Base-by-base conservation (phyloP, 1,140 invertebrate genomes). In the Heliconius melpomene region DNA sequence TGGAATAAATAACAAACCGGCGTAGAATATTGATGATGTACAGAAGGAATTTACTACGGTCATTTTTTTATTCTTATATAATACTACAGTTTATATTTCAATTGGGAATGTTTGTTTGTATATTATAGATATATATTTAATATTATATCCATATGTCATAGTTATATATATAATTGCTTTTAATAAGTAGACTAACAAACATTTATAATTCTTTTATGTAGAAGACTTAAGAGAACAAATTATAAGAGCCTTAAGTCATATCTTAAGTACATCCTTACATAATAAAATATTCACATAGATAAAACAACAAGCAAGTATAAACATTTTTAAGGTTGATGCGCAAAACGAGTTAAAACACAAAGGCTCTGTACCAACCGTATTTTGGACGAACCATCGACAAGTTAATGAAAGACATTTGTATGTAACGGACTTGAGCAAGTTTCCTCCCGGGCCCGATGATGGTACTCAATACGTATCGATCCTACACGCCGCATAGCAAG, bases 321-420 rank as follows among this genome's bases (percentile, higher is more conserved):
- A 74, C 29, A 52, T 57, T 79, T 82, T 77, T 79, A 82, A 79
- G 57, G 72, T 70, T 79, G 82, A 85, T 84, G 84, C 72, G 75
- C 81, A 84, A 83, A 83, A 83, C 77, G 72, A 79, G 81, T 87
- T 87, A 87, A 87, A 89, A 85, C 82, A 89, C 86, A 91, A 86
- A 85, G 79, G 85, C 79, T 66, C 32, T 57, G 84, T 82, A 75
- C 71, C 38, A 77, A 81, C 73, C 84, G 85, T 86, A 87, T 90
- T 89, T 90, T 85, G 80, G 88, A 87, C 86, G 86, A 85, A 89
- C 89, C 88, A 90, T 89, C 84, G 87, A 89, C 83, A 88, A 87
- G 86, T 88, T 93, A 93, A 93, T 93, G 88, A 93, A 90, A 92
- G 86, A 84, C 92, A 93, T 93, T 93, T 92, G 90, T 93, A 93